Conservation (phyloP, 2,888 invertebrate species). For the Gisinianus flammeolus region DNA sequence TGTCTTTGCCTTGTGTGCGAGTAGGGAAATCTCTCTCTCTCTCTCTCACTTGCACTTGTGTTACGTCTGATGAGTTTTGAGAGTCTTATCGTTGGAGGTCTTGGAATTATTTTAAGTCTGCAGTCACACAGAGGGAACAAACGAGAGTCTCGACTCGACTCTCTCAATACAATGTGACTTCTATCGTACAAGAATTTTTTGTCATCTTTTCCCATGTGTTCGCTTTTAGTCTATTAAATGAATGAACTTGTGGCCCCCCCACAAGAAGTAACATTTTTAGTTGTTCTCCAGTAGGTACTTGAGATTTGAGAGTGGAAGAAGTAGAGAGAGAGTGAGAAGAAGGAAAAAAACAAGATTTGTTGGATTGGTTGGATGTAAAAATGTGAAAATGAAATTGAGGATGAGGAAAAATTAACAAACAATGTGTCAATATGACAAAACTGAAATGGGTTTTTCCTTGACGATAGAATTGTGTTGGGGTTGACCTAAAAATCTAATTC, state of each 20-base stretch:
- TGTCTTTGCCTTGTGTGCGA: no score
- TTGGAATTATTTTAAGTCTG: not conserved
- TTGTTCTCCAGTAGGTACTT: not conserved
- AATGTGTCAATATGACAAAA: conserved; percentile 44
- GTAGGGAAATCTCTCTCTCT: no score
- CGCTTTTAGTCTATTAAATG: not conserved
- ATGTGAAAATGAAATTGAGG: conserved; percentile 46
- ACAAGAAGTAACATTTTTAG: not conserved
- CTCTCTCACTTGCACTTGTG: not conserved
- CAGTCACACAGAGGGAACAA: not conserved
- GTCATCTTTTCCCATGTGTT: not conserved
- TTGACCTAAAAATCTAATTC: no score
- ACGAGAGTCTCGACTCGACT: not conserved
- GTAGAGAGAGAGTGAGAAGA: not conserved
- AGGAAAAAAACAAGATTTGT: not conserved
- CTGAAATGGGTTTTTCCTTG: no score
- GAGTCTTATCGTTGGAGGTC: not conserved
- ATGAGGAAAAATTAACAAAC: no score
- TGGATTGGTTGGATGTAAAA: not conserved
- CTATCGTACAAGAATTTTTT: not conserved
- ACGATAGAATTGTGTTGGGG: no score
- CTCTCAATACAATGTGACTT: no score
- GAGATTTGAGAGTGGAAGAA: not conserved
- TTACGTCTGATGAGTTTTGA: no score
- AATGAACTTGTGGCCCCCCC: not conserved